Evolutionary conservation across 2,888 invertebrate species (phyloP), one percentile per base, ranked within the genome.

Genomic region (Heliothis peltigera): DNA sequence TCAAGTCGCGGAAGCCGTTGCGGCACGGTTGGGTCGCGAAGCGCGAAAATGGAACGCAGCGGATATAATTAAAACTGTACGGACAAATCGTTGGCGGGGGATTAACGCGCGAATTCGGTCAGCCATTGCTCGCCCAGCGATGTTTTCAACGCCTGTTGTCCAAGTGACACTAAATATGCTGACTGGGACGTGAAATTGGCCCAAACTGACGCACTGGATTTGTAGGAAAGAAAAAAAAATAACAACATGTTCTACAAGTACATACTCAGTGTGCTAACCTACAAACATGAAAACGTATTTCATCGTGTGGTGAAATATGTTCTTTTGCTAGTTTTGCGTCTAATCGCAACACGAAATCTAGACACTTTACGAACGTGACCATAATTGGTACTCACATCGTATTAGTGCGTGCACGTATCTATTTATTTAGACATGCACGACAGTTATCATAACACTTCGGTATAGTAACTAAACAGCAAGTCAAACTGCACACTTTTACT

Each of bases 41-140:
- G 84, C 84, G 86, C 87, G 90, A 93, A 94, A 94, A 94, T 93
- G 93, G 94, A 92, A 90, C 93, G 84, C 91, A 90, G 92, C 92
- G 92, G 93, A 89, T 94, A 94, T 94, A 93, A 93, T 93, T 94
- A 94, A 92, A 92, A 91, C 91, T 83, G 85, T 87, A 85, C 91
- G 87, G 86, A 90, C 90, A 90, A 91, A 91, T 91, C 89, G 87
- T 82, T 87, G 90, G 89, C 90, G 88, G 81, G 85, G 90, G 87
- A 90, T 90, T 88, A 90, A 89, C 89, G 81, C 85, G 88, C 87
- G 85, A 91, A 90, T 90, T 89, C 90, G 89, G 89, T 86, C 90
- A 87, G 79, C 82, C 80, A 87, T 86, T 87, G 83, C 71, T 79
- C 55, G 62, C 59, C 64, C 76, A 72, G 72, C 63, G 58, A 67